Conservation (phyloP, 2,888 invertebrate species). For the Carcina quercana region DNA sequence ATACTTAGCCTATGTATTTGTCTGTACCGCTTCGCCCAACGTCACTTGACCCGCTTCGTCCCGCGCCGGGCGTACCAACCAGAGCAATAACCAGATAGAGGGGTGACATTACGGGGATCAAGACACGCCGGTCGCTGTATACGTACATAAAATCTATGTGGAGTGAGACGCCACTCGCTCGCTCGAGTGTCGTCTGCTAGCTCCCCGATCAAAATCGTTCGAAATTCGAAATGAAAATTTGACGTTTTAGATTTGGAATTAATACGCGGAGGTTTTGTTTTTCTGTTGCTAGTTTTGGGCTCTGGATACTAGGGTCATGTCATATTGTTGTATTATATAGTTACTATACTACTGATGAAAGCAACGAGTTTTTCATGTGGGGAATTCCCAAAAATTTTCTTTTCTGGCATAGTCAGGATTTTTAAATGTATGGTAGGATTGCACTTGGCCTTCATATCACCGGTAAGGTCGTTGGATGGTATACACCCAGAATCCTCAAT, state of each 20-base stretch:
- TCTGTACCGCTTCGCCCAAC: conserved; percentile 65
- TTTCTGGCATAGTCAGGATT: no score
- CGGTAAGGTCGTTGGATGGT: no score
- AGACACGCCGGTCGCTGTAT: conserved; percentile 29
- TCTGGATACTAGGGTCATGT: no score
- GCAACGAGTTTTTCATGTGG: no score
- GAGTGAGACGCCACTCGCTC: conserved; percentile 54
- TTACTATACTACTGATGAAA: no score
- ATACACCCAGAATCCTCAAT: no score
- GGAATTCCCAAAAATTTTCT: no score
- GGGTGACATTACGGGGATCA: conserved; percentile 46
- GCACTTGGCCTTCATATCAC: no score
- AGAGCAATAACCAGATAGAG: conserved; percentile 33
- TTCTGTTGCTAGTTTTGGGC: neutral
- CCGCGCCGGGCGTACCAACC: conserved; percentile 34
- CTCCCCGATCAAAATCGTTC: conserved; percentile 65
- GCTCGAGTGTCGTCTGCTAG: conserved; percentile 68
- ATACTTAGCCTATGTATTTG: conserved; percentile 62
- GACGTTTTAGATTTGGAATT: no score
- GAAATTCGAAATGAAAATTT: conserved; percentile 48
- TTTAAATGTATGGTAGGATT: no score
- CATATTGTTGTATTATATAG: no score
- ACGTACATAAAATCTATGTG: conserved; percentile 58
- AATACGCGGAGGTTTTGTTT: neutral
- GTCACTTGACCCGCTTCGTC: conserved; percentile 39